Percentiles rank a stretch among this genome's conserved stretches.
phyloP scores from a whole-genome alignment of 1,140 invertebrate genomes.

The Drosophila micromelanica region DNA sequence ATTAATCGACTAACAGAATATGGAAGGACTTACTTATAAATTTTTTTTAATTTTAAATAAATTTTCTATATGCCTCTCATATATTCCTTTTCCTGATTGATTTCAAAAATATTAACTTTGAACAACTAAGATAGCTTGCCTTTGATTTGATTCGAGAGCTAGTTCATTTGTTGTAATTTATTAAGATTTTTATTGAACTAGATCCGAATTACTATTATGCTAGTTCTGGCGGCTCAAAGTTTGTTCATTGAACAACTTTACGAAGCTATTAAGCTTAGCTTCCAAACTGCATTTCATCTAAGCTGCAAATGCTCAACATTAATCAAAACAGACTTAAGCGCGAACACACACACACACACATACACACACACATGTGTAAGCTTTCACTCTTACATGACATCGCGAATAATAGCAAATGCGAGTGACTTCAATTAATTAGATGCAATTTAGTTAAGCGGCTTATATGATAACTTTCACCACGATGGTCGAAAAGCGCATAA shows the following conservation, averaged over 20 bases:
- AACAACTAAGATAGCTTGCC: too few relatives aligned
- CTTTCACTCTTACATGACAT: conserved; percentile 49
- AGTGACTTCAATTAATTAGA: conserved; percentile 64
- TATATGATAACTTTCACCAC: conserved; percentile 56
- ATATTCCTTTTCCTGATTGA: too few relatives aligned
- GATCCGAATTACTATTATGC: background rate
- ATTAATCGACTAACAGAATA: too few relatives aligned
- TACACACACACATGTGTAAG: conserved; percentile 28
- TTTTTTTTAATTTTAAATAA: too few relatives aligned
- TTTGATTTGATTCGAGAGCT: too few relatives aligned
- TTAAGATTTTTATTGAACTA: background rate
- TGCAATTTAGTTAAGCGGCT: conserved; percentile 64
- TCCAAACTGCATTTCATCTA: conserved; percentile 14
- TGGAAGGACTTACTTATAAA: too few relatives aligned
- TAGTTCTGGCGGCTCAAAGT: background rate
- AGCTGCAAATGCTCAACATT: conserved; percentile 29
- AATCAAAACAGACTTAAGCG: conserved; percentile 32
- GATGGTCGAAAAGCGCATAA: conserved; percentile 35
- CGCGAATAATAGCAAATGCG: conserved; percentile 51
- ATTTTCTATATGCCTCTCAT: too few relatives aligned
- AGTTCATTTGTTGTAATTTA: too few relatives aligned
- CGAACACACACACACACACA: background rate
- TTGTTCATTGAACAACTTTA: background rate
- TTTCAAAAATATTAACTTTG: too few relatives aligned
- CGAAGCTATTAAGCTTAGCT: background rate